These are phyloP conservation scores for Pollenia labialis DNA, from an alignment of 2,888 invertebrate genomes.

Conservation along the genomic window DNA sequence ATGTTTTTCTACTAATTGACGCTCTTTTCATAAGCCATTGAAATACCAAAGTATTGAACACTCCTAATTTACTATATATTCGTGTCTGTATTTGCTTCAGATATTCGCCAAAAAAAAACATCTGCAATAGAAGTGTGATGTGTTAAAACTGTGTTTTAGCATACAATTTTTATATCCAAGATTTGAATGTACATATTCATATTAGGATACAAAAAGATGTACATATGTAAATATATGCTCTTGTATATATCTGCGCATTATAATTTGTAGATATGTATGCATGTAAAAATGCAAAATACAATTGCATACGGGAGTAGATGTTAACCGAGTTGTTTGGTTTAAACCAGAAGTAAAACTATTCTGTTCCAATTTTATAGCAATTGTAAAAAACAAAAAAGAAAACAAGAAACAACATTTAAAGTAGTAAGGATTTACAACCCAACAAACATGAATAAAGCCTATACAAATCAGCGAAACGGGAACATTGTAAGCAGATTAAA, in stretches of 20 bases:
- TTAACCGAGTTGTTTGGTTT: conserved; percentile 60
- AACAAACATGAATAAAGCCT: neutral
- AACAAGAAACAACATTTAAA: conserved; percentile 14
- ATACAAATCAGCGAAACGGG: neutral
- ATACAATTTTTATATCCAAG: conserved; percentile 34
- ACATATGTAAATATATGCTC: neutral
- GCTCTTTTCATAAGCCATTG: too few relatives aligned
- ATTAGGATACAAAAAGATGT: neutral
- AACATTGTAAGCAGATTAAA: neutral
- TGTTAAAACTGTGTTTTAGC: conserved; percentile 22
- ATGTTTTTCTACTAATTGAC: too few relatives aligned
- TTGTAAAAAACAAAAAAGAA: neutral
- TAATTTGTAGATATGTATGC: neutral
- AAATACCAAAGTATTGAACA: neutral
- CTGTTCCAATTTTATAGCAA: conserved; percentile 47
- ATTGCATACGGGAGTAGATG: conserved; percentile 8
- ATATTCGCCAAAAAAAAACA: conserved; percentile 13
- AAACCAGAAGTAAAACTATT: conserved; percentile 57
- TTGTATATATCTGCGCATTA: neutral
- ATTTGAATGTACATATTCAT: neutral
- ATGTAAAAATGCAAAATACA: neutral
- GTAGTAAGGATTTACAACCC: conserved; percentile 12
- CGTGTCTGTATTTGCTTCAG: neutral
- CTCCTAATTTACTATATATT: neutral
- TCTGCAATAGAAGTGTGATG: conserved; percentile 7